Evolutionary conservation across 2,888 invertebrate genomes (phyloP).

Genomic region (Steinernema carpocapsae): DNA sequence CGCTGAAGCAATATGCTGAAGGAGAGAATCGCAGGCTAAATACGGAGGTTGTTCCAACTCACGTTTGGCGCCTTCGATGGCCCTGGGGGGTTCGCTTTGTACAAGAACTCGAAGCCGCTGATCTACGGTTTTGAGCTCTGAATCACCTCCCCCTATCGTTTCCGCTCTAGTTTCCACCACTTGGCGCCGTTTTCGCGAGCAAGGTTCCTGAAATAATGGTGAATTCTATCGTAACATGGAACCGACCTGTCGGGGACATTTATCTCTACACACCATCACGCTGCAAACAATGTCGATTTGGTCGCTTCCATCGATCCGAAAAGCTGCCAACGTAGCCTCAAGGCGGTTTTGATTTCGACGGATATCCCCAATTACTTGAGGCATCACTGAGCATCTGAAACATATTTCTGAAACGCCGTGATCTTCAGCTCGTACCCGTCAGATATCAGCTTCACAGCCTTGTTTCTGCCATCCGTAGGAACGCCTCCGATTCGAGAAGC

Average conservation of each 20-base stretch:
- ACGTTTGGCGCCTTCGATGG: neutral
- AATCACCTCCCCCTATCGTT: constrained; percentile 43
- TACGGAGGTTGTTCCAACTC: neutral
- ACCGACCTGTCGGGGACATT: constrained; percentile 39
- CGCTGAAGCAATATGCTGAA: constrained; percentile 15
- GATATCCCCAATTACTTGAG: constrained; percentile 65
- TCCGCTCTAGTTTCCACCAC: constrained; percentile 29
- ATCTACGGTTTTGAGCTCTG: constrained; percentile 39
- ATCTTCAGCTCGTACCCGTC: constrained; percentile 52
- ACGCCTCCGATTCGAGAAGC: constrained; percentile 64
- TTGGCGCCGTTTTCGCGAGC: constrained; percentile 22
- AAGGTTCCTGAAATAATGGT: neutral
- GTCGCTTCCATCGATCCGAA: constrained; percentile 66
- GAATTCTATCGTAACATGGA: neutral
- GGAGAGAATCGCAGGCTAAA: neutral
- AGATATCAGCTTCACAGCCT: constrained; percentile 60
- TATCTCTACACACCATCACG: constrained; percentile 50
- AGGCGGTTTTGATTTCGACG: constrained; percentile 50
- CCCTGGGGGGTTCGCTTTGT: neutral
- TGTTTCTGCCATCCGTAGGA: constrained; percentile 48
- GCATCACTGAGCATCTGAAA: constrained; percentile 61
- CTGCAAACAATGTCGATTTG: constrained; percentile 62
- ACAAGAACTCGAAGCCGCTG: constrained; percentile 37
- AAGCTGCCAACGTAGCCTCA: constrained; percentile 64
- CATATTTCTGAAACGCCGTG: neutral